Conservation (phyloP, 1,140 invertebrate species). For the Brachionus asplanchnoidis region DNA sequence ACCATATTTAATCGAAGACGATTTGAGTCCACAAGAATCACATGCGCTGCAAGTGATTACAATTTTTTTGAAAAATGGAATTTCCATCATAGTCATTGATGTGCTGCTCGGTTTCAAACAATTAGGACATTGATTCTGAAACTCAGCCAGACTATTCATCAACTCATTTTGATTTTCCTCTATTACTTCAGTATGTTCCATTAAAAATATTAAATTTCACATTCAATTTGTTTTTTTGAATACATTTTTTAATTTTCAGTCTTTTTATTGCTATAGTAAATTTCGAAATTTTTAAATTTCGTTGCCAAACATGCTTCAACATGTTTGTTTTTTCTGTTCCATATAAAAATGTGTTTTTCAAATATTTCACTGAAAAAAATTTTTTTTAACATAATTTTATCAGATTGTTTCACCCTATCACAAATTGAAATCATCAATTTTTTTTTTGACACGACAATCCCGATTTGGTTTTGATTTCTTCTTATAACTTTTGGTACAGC, state of each 20-base stretch:
- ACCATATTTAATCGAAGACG: slow-evolving; percentile 92
- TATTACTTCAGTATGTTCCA: neutral
- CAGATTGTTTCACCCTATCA: too few relatives aligned
- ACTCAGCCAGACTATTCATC: slow-evolving; percentile 54
- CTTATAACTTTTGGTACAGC: too few relatives aligned
- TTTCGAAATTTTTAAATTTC: neutral
- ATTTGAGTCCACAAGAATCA: slow-evolving; percentile 79
- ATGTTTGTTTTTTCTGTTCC: too few relatives aligned
- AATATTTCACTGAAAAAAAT: too few relatives aligned
- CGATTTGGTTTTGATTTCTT: too few relatives aligned
- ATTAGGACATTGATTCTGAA: slow-evolving; percentile 78
- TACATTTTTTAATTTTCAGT: neutral
- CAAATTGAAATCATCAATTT: too few relatives aligned
- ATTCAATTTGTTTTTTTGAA: neutral
- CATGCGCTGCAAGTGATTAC: slow-evolving; percentile 94
- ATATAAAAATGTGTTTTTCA: too few relatives aligned
- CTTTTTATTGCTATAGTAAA: neutral
- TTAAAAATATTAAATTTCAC: neutral
- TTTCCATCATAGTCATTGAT: slow-evolving; percentile 87
- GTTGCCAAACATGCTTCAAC: too few relatives aligned
- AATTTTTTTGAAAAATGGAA: slow-evolving; percentile 91
- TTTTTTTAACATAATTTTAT: too few relatives aligned
- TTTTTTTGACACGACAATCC: too few relatives aligned
- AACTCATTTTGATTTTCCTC: neutral
- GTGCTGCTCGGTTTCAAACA: slow-evolving; percentile 77